A percentile compares a stretch with the other conserved stretches of the same genome.
phyloP scores from a whole-genome alignment of 2,888 invertebrate species.

The Prosapia bicincta region DNA sequence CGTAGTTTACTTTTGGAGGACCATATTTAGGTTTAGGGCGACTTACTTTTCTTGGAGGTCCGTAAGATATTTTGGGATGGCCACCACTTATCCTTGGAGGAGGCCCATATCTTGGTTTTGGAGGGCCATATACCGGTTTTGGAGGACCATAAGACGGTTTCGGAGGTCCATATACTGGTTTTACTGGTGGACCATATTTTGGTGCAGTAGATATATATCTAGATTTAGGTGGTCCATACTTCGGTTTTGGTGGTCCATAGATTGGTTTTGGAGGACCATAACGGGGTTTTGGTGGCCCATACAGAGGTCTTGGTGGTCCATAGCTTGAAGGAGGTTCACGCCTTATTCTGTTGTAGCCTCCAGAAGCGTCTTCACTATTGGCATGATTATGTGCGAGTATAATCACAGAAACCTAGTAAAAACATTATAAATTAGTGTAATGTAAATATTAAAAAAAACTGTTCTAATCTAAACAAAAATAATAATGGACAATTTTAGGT shows the following conservation, averaged over 20 bases:
- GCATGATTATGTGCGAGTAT: neutral
- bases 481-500: too few species aligned
- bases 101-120: constrained; percentile 39
- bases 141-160: constrained; percentile 40
- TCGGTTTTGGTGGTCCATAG: constrained; percentile 38
- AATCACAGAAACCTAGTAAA: neutral
- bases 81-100: constrained; percentile 40
- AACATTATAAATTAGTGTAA: too few species aligned
- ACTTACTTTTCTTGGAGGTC: constrained; percentile 35
- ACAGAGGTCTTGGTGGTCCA: constrained; percentile 35
- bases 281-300: constrained; percentile 32
- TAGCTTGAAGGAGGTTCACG: constrained; percentile 43
- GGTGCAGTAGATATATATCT: constrained; percentile 41
- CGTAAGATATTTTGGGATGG: constrained; percentile 38
- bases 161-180: constrained; percentile 41
- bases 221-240: constrained; percentile 42
- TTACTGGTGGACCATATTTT: constrained; percentile 42
- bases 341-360: constrained; percentile 33
- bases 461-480: too few species aligned
- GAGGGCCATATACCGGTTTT: constrained; percentile 34
- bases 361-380: neutral
- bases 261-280: constrained; percentile 34
- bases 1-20: constrained; percentile 38
- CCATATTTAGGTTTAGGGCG: constrained; percentile 36
- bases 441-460: too few species aligned